Evolutionary conservation across 2,113 vertebrate species (phyloP).

Genomic region (Tupaia chinensis): DNA sequence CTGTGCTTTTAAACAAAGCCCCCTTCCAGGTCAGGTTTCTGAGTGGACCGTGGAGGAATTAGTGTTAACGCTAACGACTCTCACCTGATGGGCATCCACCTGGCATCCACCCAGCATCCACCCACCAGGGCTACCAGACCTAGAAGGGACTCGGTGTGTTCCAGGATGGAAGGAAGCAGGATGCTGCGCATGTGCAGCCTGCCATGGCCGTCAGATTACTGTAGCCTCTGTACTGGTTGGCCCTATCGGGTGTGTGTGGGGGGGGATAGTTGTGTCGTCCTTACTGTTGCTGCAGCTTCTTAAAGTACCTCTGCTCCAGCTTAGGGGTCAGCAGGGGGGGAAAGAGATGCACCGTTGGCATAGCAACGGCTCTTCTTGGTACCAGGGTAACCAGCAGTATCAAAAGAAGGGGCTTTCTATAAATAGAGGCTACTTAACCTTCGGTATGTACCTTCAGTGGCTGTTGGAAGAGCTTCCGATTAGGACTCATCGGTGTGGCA

Average conservation of each 20-base stretch:
- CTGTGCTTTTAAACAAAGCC: slow-evolving; percentile 65
- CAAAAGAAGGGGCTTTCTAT: slow-evolving; percentile 41
- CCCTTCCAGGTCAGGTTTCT: slow-evolving; percentile 47
- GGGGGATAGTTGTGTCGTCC: neutral
- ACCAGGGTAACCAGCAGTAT: neutral
- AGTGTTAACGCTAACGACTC: neutral
- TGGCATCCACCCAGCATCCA: neutral
- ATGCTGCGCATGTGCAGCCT: neutral
- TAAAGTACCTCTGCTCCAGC: neutral
- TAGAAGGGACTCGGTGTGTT: neutral
- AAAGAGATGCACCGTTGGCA: slow-evolving; percentile 16
- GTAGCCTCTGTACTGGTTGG: neutral
- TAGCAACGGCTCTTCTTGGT: slow-evolving; percentile 30
- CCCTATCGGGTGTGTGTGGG: neutral
- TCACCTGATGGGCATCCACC: neutral
- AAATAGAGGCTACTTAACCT: slow-evolving; percentile 2
- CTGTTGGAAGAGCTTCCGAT: neutral
- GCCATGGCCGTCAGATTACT: neutral
- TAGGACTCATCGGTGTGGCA: neutral
- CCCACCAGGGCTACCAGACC: neutral
- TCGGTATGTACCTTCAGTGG: neutral
- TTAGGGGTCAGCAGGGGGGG: no score
- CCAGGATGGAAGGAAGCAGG: neutral
- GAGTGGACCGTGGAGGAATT: neutral
- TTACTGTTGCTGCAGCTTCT: neutral